Base-by-base conservation (phyloP, 2,113 vertebrate genomes). In the Lophochroa leadbeateri region DNA sequence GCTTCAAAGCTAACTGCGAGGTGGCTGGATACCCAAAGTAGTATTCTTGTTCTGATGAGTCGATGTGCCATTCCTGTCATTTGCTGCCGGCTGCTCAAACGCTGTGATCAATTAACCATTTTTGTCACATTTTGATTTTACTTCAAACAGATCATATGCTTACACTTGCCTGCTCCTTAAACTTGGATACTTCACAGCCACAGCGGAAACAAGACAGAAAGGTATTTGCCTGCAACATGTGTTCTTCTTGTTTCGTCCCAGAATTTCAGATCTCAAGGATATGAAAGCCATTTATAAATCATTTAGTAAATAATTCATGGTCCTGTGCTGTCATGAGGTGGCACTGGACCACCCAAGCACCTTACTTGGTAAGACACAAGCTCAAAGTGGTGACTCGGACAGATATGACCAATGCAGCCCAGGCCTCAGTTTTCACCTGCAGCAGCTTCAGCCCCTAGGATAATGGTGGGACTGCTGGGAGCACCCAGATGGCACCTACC, bases 341-440 rank as follows among this genome's bases (percentile, higher is more conserved):
- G 31, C 27, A 2, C 19, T 23, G 80, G 28, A 43, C 7, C 63
- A 35, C 1, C 29, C 31, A 70, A 35, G 35, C 21, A 25, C 7
- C 52, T 13, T 7, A 8, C 27, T 17, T 19, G 13, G 17, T 31
- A 21, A 47, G 33, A 47, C 24, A 13, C 20, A 5, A 84, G 28
- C 9, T n/a, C 25, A 16, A 61, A 60, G 43, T 37, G 28, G 10
- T 0, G 1, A 43, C 4, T 47, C 31, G 9, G 28, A 39, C 20
- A 0, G 0, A 31, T 23, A 43, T 4, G 27, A 17, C 31, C 47
- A 44, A 5, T 4, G 31, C 44, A 74, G 46, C 55, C 39, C 27
- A 13, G 11, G 6, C 10, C 25, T 5, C 15, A 35, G 7, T 8
- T 11, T 11, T 46, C 9, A 37, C 9, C 37, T 2, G 0, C 2